phyloP scores from a whole-genome alignment of 1,140 invertebrate species.

The Popillia japonica region DNA sequence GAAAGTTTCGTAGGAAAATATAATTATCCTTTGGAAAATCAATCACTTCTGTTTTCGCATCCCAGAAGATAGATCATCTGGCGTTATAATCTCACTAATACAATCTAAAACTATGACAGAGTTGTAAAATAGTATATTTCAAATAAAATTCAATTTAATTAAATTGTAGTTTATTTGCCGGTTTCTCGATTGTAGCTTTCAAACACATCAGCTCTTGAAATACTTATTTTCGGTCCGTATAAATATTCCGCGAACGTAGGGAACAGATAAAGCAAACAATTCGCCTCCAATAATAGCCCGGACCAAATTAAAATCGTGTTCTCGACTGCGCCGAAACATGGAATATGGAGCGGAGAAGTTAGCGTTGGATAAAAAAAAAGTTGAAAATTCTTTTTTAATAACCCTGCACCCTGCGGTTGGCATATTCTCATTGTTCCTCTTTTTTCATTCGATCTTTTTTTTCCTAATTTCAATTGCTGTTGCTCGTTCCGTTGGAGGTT shows the following conservation, averaged over 20 bases:
- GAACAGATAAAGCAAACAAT: neutral
- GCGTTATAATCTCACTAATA: neutral
- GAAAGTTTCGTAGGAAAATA: too few species aligned
- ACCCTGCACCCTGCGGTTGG: neutral
- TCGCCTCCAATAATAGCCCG: neutral
- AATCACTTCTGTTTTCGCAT: too few species aligned
- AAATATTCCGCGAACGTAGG: neutral
- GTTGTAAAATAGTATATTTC: neutral
- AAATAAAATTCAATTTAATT: neutral
- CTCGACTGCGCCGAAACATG: neutral
- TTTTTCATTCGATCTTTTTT: neutral
- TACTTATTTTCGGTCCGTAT: neutral
- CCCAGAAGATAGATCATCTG: too few species aligned
- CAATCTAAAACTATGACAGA: neutral
- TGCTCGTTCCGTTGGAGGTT: neutral
- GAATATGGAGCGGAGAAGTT: neutral
- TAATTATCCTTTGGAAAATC: too few species aligned
- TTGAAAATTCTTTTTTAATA: conserved; percentile 16
- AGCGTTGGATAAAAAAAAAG: neutral
- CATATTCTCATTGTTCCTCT: neutral
- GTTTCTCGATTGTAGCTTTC: neutral
- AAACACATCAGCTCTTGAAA: neutral
- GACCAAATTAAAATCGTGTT: conserved; percentile 6
- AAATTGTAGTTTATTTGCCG: neutral
- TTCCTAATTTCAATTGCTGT: neutral